Conservation (phyloP, 1,140 invertebrate genomes). For the Polyergus mexicanus region DNA sequence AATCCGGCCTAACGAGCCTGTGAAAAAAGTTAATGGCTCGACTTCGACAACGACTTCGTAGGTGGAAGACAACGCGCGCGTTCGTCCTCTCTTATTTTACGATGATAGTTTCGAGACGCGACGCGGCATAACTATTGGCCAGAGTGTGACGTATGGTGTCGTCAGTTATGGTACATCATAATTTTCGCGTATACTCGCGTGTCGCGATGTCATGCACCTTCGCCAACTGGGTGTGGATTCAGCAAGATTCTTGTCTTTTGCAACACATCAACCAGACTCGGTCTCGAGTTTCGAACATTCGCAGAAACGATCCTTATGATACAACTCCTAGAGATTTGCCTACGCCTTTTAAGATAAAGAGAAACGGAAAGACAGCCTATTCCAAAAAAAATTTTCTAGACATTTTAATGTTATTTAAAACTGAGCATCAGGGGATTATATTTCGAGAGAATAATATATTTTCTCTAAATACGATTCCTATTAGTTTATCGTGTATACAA, state of each 20-base stretch:
- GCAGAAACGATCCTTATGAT: conserved; percentile 58
- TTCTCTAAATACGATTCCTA: not conserved
- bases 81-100: conserved; percentile 65
- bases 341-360: conserved; percentile 25
- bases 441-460: not conserved
- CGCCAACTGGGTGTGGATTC: conserved; percentile 66
- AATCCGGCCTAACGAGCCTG: conserved; percentile 81
- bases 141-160: conserved; percentile 69
- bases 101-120: conserved; percentile 60
- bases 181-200: conserved; percentile 70
- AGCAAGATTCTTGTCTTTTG: conserved; percentile 70
- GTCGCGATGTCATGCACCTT: conserved; percentile 60
- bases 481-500: not conserved
- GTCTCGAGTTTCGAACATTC: conserved; percentile 73
- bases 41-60: conserved; percentile 65
- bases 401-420: not conserved
- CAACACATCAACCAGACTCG: conserved; percentile 59
- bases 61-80: conserved; percentile 31
- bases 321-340: conserved; percentile 31
- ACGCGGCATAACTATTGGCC: conserved; percentile 38
- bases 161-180: conserved; percentile 74
- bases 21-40: conserved; percentile 81
- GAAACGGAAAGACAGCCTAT: conserved; percentile 24
- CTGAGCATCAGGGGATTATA: not conserved
- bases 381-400: not conserved